Evolutionary conservation across 1,140 invertebrate species (phyloP), one percentile per base, ranked within the genome.

Genomic region (Trichonephila clavata): DNA sequence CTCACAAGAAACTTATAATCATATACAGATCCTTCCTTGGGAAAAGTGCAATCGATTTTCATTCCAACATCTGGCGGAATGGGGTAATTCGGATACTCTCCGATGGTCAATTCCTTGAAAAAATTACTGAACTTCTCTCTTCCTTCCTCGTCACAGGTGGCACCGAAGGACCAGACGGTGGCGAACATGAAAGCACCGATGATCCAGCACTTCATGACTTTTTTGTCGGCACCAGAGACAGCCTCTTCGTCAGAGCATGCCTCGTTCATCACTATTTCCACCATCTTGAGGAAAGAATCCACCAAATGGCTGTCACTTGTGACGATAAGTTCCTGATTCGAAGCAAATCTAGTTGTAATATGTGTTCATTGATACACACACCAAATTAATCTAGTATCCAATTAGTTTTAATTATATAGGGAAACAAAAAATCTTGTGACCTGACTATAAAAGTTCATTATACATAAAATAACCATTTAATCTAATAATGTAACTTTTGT

Each of bases 81-180:
- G 13, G 97, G 97, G 94, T 97, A 95, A 43, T 97, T 96, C 32
- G 97, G 96, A 88, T 96, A 95, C 94, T 97, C 96, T 89, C 96
- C 96, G 90, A 94, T 89, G 43, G 96, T 94, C 0, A 97, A 93
- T 86, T 96, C 95, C 94, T 96, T 95, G 32, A 97, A 95, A 95
- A 97, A 97, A 10, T 96, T 96, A 96, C 99, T 98, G 95, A 98
- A 99, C 95, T 97, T 97, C 68, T 96, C 95, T 50, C 97, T 96
- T 0, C 98, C 98, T n/a, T 97, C 96, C 5, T 96, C 96, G 95
- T 98, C 97, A 71, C 98, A 96, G 71, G 97, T 97, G 10, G 97
- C 98, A 1, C 97, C 98, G 57, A 98, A 95, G 14, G 98, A 98
- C 98, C 98, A 99, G 7, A 97, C 96, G 39, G 98, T 95, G 0